These are phyloP conservation scores for Apteryx mantelli DNA, from an alignment of 2,113 vertebrate species.

Conservation along the genomic window DNA sequence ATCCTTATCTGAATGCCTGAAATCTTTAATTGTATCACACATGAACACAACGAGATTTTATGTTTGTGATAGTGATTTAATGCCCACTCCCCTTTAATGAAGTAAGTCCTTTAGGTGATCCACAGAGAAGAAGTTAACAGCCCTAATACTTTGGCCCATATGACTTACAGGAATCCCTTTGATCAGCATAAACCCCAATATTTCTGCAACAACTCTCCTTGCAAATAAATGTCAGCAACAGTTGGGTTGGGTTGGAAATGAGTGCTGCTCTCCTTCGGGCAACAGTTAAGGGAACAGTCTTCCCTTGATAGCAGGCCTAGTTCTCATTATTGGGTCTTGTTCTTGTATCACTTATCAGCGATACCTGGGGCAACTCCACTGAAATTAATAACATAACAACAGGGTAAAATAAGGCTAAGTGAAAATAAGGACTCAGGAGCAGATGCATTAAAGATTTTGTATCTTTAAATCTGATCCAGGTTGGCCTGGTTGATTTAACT, in stretches of 20 bases:
- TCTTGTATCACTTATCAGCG: neutral
- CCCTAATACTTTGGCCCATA: neutral
- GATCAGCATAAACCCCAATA: constrained; percentile 17
- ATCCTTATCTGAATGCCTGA: constrained; percentile 56
- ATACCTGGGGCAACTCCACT: neutral
- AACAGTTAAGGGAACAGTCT: neutral
- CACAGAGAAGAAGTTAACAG: neutral
- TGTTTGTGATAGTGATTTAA: constrained; percentile 12
- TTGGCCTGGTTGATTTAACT: neutral
- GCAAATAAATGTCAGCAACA: neutral
- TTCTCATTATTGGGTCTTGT: neutral
- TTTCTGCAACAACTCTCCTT: neutral
- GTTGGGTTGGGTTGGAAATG: neutral
- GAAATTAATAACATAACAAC: neutral
- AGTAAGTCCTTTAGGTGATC: neutral
- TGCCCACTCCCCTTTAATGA: neutral
- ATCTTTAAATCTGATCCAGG: neutral
- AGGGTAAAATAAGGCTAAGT: neutral
- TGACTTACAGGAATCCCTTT: neutral
- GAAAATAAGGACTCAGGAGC: neutral
- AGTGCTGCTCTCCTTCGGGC: neutral
- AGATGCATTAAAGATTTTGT: neutral
- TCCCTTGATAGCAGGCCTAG: neutral
- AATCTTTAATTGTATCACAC: constrained; percentile 32
- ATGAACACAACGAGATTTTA: constrained; percentile 5